Percentiles rank a stretch among this genome's conserved stretches.
Evolutionary conservation across 1,140 invertebrate genomes (phyloP).

Genomic region (Listronotus bonariensis): DNA sequence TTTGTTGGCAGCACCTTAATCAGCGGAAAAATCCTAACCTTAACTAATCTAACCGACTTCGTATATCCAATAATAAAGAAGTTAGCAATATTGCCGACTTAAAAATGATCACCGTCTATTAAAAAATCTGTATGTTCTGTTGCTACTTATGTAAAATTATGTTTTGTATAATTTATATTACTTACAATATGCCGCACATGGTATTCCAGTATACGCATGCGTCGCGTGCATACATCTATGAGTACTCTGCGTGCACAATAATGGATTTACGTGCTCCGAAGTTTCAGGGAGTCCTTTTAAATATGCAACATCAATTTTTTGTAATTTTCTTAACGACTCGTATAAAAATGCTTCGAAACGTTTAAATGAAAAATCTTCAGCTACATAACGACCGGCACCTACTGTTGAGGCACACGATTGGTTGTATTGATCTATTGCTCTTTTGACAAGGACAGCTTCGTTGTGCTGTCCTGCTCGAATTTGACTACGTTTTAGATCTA

Average conservation of each 20-base stretch:
- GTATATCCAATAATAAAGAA: too few species aligned
- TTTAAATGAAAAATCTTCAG: slow-evolving; percentile 76
- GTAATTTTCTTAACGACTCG: slow-evolving; percentile 79
- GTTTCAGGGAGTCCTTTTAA: slow-evolving; percentile 66
- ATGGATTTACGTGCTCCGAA: slow-evolving; percentile 60
- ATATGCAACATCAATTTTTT: slow-evolving; percentile 68
- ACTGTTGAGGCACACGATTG: slow-evolving; percentile 72
- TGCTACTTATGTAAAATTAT: too few species aligned
- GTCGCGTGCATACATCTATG: slow-evolving; percentile 87
- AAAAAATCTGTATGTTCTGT: too few species aligned
- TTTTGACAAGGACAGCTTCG: slow-evolving; percentile 86
- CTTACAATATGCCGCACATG: slow-evolving; percentile 83
- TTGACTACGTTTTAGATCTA: slow-evolving; percentile 90
- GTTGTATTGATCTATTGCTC: slow-evolving; percentile 79
- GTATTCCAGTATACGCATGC: slow-evolving; percentile 87
- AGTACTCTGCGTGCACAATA: slow-evolving; percentile 79
- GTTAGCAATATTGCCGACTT: too few species aligned
- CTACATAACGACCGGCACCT: slow-evolving; percentile 72
- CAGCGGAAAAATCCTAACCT: too few species aligned
- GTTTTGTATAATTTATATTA: slow-evolving; percentile 39
- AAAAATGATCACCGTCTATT: too few species aligned
- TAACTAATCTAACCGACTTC: too few species aligned
- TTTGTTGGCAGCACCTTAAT: too few species aligned
- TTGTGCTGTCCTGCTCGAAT: slow-evolving; percentile 87
- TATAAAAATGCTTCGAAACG: slow-evolving; percentile 92